phyloP scores from a whole-genome alignment of 2,113 vertebrate species.

The Psophia crepitans region DNA sequence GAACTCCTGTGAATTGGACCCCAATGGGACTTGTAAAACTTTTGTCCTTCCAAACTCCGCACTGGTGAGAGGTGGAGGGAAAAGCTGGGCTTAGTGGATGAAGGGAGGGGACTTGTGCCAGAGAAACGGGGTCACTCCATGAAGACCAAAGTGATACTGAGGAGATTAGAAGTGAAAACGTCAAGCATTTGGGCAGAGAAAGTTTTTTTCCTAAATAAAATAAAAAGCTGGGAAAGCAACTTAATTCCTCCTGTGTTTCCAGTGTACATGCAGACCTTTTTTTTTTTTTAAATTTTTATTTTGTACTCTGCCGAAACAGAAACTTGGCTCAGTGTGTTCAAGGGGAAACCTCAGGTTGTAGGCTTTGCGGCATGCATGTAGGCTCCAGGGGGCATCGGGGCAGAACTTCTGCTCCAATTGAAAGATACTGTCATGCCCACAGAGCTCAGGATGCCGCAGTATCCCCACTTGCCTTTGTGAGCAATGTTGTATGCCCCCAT shows the following conservation, averaged over 20 bases:
- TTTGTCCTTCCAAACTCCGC: neutral
- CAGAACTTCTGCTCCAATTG: neutral
- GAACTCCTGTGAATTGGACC: neutral
- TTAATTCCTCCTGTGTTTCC: neutral
- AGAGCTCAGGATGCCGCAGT: neutral
- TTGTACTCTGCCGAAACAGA: neutral
- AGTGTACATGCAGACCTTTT: neutral
- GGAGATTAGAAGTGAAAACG: neutral
- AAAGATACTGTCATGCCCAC: neutral
- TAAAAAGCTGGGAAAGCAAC: neutral
- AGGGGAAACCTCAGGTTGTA: neutral
- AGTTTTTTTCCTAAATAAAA: neutral
- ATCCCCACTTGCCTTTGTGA: neutral
- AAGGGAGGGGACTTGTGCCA: neutral
- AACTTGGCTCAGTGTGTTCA: neutral
- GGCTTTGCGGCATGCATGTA: neutral
- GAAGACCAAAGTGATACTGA: neutral
- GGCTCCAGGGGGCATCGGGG: conserved; percentile 16
- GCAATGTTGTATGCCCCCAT: neutral
- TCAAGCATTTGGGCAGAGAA: neutral
- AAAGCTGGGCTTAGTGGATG: neutral
- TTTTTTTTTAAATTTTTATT: no score
- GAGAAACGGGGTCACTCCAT: neutral
- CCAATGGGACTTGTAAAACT: neutral
- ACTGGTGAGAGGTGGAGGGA: neutral